Conservation (phyloP, 2,113 vertebrate species). For the Nanorana parkeri region DNA sequence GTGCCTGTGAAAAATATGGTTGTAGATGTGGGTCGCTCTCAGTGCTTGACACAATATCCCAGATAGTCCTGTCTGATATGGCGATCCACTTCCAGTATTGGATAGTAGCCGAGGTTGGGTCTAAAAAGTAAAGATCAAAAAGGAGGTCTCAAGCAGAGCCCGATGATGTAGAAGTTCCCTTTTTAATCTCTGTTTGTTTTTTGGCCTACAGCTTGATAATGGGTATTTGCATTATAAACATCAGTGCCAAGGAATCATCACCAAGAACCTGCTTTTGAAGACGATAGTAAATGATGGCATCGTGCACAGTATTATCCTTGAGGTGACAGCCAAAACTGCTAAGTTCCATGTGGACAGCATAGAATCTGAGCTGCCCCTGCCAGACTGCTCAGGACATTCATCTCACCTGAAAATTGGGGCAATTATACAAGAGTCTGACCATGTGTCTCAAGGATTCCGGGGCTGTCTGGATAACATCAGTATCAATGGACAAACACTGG, state of each 20-base stretch:
- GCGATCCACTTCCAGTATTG: too few relatives aligned
- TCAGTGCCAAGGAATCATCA: slow-evolving; percentile 70
- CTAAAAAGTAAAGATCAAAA: too few relatives aligned
- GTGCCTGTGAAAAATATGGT: too few relatives aligned
- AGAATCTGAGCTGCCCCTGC: slow-evolving; percentile 68
- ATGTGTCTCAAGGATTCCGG: slow-evolving; percentile 70
- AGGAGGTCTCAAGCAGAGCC: too few relatives aligned
- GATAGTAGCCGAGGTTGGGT: too few relatives aligned
- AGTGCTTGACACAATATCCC: too few relatives aligned
- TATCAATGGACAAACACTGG: slow-evolving; percentile 77
- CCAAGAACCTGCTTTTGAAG: slow-evolving; percentile 66
- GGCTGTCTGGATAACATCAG: slow-evolving; percentile 85
- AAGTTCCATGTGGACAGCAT: slow-evolving; percentile 76
- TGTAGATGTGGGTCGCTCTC: too few relatives aligned
- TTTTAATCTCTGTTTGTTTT: too few relatives aligned
- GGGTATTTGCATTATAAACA: slow-evolving; percentile 79
- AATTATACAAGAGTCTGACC: slow-evolving; percentile 32
- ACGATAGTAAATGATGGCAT: slow-evolving; percentile 72
- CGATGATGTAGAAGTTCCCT: too few relatives aligned
- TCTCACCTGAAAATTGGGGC: slow-evolving; percentile 79
- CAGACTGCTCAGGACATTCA: slow-evolving; percentile 70
- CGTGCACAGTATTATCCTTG: slow-evolving; percentile 85
- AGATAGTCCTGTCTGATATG: too few relatives aligned
- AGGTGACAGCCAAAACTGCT: slow-evolving; percentile 74
- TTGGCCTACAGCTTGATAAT: slow-evolving; percentile 73